Evolutionary conservation across 2,113 vertebrate genomes (phyloP).

Genomic region (Spea multiplicata): DNA sequence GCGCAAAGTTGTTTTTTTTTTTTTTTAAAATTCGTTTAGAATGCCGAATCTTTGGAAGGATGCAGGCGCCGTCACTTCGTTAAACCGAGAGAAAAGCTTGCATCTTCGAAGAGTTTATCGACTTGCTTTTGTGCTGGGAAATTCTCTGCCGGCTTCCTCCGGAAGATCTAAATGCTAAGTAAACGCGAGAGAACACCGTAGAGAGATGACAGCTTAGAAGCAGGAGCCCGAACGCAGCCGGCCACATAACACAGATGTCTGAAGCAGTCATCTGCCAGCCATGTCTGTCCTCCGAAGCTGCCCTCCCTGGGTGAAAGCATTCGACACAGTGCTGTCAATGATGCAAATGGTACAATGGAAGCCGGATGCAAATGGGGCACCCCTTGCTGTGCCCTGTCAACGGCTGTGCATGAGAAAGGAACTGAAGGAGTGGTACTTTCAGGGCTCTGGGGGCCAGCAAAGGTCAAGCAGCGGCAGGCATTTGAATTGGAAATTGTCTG

Average conservation of each 20-base stretch:
- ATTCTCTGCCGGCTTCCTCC: too few relatives aligned
- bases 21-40: too few relatives aligned
- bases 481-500: conserved; percentile 99
- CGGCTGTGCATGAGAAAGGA: conserved; percentile 84
- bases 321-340: conserved; percentile 99
- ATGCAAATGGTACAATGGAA: conserved; percentile 92
- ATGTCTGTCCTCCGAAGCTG: conserved; percentile 90
- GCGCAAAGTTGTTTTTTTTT: too few relatives aligned
- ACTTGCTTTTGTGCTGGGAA: too few relatives aligned
- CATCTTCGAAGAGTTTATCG: too few relatives aligned
- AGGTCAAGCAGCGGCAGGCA: conserved; percentile 83
- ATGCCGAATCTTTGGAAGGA: too few relatives aligned
- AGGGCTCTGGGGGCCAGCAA: conserved; percentile 84
- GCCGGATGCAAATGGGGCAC: conserved; percentile 92
- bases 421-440: conserved; percentile 76
- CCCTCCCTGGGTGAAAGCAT: conserved; percentile 91
- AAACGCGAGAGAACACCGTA: conserved; percentile 52
- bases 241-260: conserved; percentile 99
- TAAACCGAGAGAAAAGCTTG: too few relatives aligned
- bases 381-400: conserved; percentile 88
- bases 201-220: conserved; percentile 64
- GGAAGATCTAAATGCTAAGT: too few relatives aligned
- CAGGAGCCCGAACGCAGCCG: conserved; percentile 82
- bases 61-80: too few relatives aligned
- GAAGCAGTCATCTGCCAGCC: conserved; percentile 99